Evolutionary conservation across 2,888 invertebrate genomes (phyloP).

Genomic region (Loripinus fragilis): DNA sequence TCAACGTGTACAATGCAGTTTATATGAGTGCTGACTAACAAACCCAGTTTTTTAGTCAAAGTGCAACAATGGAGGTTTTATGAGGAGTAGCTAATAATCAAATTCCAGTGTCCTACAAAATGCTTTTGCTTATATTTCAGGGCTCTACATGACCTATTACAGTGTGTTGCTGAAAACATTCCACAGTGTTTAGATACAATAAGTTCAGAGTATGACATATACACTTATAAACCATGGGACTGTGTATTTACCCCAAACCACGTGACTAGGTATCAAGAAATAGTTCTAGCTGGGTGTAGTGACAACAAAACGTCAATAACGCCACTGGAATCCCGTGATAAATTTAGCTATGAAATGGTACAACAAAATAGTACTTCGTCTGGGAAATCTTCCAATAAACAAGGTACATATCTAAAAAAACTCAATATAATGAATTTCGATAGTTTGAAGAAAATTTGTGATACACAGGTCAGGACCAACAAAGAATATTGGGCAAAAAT

Average conservation of each 20-base stretch:
- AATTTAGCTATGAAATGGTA: background rate
- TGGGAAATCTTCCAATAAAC: background rate
- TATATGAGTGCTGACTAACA: background rate
- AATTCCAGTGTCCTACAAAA: background rate
- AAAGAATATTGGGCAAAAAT: too few species aligned
- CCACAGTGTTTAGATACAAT: constrained; percentile 4
- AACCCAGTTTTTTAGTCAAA: background rate
- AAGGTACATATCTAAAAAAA: background rate
- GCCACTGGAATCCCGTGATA: background rate
- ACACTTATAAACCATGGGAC: background rate
- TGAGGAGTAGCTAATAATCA: background rate
- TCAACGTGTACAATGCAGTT: background rate
- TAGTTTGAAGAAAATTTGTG: too few species aligned
- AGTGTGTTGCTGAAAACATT: constrained; percentile 10
- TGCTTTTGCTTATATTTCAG: background rate
- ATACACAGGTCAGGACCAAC: too few species aligned
- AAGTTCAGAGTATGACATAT: background rate
- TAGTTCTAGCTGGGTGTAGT: background rate
- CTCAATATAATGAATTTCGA: too few species aligned
- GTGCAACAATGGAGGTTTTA: background rate
- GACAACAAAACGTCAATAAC: background rate
- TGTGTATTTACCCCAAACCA: background rate
- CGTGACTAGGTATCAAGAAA: background rate
- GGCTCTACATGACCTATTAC: background rate
- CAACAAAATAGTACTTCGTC: background rate